Base-by-base conservation (phyloP, 1,140 invertebrate species). In the Zaprionus tsacasi region DNA sequence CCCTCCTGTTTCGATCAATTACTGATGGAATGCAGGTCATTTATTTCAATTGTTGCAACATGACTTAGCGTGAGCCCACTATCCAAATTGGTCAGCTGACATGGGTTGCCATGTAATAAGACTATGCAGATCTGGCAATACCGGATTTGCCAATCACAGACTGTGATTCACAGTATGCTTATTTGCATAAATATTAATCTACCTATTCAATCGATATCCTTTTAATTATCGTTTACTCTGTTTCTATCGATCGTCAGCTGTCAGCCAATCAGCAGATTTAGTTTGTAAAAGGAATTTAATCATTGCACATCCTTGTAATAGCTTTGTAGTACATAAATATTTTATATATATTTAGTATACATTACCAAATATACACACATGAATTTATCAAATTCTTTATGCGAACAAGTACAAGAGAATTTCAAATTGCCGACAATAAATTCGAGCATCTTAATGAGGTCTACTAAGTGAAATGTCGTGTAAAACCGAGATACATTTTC, bases 341-440 rank as follows among this genome's bases (percentile, higher is more conserved):
- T 21, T 21, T 21, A 21, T 21, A 21, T 21, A 21, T 21, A 21
- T n/a, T n/a, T n/a, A 30, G 27, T 6, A 30, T 30, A 2, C 4
- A 59, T 21, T 21, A 21, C 1, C 35, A n/a, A 1, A 27, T 13
- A 13, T 36, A 60, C n/a, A 17, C 25, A 64, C 8, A 36, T 35
- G 1, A 7, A 36, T 50, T 25, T 30, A 27, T 30, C 12, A 6
- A 6, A 3, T n/a, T 25, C 6, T 27, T 11, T 6, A n/a, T 13
- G 30, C 6, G 1, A 30, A 0, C 5, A 30, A 15, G 27, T 5
- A 55, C 12, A 55, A 55, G 35, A 30, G 15, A 17, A 59, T 60
- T 68, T 59, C 27, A 60, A 60, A 59, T 60, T 45, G n/a, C 52
- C 30, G 3, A 21, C 38, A 57, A 64, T 64, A 56, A 45, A 66